Evolutionary conservation across 2,888 invertebrate genomes (phyloP).

Genomic region (Agapostemon virescens): DNA sequence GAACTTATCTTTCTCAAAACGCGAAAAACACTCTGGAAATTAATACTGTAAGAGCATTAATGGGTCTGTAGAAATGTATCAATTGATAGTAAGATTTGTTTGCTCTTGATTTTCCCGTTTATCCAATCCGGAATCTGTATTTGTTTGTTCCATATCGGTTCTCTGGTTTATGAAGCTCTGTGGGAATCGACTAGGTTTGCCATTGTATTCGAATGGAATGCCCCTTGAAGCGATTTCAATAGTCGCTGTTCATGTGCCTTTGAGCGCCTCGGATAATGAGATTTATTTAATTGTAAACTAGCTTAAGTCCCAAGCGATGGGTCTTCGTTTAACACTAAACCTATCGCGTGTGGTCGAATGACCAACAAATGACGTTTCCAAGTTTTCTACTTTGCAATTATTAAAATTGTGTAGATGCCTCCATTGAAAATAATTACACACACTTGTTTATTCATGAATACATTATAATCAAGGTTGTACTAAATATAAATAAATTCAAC

Average conservation of each 20-base stretch:
- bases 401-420: too few species aligned
- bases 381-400: too few species aligned
- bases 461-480: too few species aligned
- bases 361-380: too few species aligned
- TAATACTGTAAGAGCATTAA: background rate
- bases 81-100: constrained; percentile 22
- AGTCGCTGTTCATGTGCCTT: background rate
- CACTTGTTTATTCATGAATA: too few species aligned
- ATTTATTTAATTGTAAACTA: constrained; percentile 14
- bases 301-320: background rate
- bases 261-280: constrained; percentile 9
- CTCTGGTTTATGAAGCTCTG: constrained; percentile 15
- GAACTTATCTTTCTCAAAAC: background rate
- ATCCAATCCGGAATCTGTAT: constrained; percentile 1
- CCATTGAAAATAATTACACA: too few species aligned
- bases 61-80: background rate
- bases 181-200: background rate
- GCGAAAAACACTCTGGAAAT: background rate
- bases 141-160: constrained; percentile 24
- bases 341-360: too few species aligned
- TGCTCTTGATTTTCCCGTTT: constrained; percentile 20
- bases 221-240: background rate
- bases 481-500: too few species aligned
- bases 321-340: too few species aligned
- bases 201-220: constrained; percentile 4